Percentiles rank a stretch among this genome's conserved stretches.
Conservation (phyloP, 2,888 invertebrate species). For the Hemicrepidius hirtus region DNA sequence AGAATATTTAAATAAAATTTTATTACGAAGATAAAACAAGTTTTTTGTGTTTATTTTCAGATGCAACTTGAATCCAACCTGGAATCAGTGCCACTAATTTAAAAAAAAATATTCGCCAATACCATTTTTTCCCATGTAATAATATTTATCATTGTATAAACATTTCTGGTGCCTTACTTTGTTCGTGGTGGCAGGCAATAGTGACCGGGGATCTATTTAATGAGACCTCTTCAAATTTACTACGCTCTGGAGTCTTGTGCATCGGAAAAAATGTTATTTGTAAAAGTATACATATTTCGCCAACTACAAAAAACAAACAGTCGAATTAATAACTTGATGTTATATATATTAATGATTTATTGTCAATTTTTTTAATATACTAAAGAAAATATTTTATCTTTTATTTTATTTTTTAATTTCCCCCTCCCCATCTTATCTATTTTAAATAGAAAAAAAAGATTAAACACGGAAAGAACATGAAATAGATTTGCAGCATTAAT, state of each 20-base stretch:
- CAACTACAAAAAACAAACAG: slow-evolving; percentile 62
- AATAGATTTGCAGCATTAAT: too few relatives aligned
- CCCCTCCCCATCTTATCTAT: too few relatives aligned
- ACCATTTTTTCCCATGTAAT: slow-evolving; percentile 71
- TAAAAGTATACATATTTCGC: slow-evolving; percentile 65
- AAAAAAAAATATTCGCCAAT: slow-evolving; percentile 63
- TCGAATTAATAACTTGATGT: slow-evolving; percentile 67
- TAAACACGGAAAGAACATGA: too few relatives aligned
- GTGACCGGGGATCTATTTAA: slow-evolving; percentile 65
- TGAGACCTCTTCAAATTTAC: slow-evolving; percentile 48
- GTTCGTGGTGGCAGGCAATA: slow-evolving; percentile 70
- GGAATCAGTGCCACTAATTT: slow-evolving; percentile 70
- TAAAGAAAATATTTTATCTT: slow-evolving; percentile 62
- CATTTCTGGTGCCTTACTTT: slow-evolving; percentile 72
- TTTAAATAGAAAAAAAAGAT: too few relatives aligned
- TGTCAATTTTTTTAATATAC: slow-evolving; percentile 73
- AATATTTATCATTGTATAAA: slow-evolving; percentile 67
- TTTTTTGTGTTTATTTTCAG: slow-evolving; percentile 10
- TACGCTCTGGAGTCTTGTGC: slow-evolving; percentile 57
- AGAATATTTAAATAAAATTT: too few relatives aligned
- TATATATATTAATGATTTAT: slow-evolving; percentile 71
- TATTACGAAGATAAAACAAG: too few relatives aligned
- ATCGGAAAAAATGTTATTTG: slow-evolving; percentile 71
- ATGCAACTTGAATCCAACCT: slow-evolving; percentile 45
- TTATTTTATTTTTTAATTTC: too few relatives aligned